Evolutionary conservation across 1,140 invertebrate genomes (phyloP).

Genomic region (Drosophila triauraria): DNA sequence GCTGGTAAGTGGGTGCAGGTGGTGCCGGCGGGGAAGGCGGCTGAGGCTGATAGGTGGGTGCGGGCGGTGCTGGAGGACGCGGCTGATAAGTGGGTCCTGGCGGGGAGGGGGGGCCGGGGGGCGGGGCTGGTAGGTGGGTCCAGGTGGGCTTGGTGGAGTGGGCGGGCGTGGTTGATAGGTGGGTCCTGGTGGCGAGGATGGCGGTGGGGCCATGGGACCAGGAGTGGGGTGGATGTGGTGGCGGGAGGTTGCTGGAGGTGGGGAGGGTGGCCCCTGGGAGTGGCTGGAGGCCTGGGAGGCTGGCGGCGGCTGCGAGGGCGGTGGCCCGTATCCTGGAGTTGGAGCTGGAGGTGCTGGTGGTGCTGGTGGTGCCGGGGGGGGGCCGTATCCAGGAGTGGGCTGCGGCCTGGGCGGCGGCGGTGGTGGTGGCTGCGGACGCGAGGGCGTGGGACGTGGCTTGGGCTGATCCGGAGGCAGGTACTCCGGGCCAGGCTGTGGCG

Average conservation of each 20-base stretch:
- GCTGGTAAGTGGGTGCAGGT: constrained; percentile 43
- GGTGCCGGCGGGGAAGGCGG: constrained; percentile 35
- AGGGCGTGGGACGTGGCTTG: constrained; percentile 37
- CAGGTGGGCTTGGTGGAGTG: constrained; percentile 34
- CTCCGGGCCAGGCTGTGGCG: constrained; percentile 57
- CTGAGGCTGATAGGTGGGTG: constrained; percentile 24
- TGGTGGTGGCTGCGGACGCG: constrained; percentile 48
- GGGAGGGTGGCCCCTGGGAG: too few relatives aligned
- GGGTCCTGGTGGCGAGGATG: constrained; percentile 37
- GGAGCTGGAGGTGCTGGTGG: constrained; percentile 27
- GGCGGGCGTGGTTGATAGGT: constrained; percentile 37
- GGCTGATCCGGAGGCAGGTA: constrained; percentile 71
- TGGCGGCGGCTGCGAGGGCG: constrained; percentile 33
- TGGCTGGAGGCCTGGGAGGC: constrained; percentile 41
- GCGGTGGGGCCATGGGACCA: too few relatives aligned
- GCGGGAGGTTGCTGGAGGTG: too few relatives aligned
- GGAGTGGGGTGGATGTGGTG: too few relatives aligned
- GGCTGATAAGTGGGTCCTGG: constrained; percentile 38
- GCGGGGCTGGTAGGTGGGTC: constrained; percentile 30
- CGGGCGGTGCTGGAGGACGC: constrained; percentile 26
- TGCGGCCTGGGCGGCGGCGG: constrained; percentile 39
- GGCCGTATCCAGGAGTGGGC: constrained; percentile 40
- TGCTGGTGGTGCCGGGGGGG: constrained; percentile 36
- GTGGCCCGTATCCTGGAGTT: constrained; percentile 26
- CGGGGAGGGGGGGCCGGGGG: constrained; percentile 40